Evolutionary conservation across 2,113 vertebrate species (phyloP).

Genomic region (Pycnonotus jocosus): DNA sequence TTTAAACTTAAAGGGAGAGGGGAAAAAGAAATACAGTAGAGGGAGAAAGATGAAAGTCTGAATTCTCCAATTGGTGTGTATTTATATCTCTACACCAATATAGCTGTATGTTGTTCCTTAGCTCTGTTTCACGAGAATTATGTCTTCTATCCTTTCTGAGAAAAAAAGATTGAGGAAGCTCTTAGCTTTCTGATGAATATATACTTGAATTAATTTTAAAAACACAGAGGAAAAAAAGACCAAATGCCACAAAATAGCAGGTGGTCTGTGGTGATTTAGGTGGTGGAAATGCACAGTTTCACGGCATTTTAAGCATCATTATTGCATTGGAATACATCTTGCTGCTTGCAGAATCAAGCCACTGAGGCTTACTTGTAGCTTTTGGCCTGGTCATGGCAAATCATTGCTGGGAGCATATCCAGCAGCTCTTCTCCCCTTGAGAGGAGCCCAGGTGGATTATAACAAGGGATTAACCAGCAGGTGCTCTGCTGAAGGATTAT

Average conservation of each 20-base stretch:
- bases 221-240: not conserved
- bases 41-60: not conserved
- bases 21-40: accelerated
- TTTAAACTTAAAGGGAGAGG: not conserved
- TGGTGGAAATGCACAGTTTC: not conserved
- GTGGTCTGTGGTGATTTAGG: not conserved
- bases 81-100: not conserved
- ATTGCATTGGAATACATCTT: not conserved
- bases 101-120: not conserved
- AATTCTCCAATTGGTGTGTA: not conserved
- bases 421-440: not conserved
- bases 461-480: not conserved
- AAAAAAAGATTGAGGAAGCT: not conserved
- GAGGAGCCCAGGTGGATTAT: not conserved
- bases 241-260: not conserved
- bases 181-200: not conserved
- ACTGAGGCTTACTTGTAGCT: not conserved
- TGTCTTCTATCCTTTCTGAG: not conserved
- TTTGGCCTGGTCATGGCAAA: not conserved
- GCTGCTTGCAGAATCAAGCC: not conserved
- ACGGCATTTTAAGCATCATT: not conserved
- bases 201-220: not conserved
- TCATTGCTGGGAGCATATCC: not conserved
- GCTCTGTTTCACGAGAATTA: not conserved
- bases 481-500: not conserved